phyloP scores from a whole-genome alignment of 2,888 invertebrate species.

The Adineta ricciae region DNA sequence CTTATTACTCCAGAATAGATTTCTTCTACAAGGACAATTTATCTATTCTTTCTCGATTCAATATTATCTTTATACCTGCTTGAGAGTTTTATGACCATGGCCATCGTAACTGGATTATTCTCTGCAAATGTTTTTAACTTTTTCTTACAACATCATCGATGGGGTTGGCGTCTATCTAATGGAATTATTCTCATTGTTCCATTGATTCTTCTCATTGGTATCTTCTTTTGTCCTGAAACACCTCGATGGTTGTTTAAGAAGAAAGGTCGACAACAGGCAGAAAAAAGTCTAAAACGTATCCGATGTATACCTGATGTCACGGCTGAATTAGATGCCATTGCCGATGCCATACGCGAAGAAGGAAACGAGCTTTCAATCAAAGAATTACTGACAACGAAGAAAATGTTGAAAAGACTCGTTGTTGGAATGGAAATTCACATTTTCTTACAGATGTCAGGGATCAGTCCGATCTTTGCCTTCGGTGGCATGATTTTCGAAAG shows the following conservation, averaged over 20 bases:
- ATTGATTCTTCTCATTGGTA: background rate
- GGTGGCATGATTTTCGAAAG: background rate
- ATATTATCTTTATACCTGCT: too few species aligned
- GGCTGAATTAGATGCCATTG: too few species aligned
- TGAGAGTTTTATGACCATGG: background rate
- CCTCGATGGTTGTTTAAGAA: background rate
- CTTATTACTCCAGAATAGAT: too few species aligned
- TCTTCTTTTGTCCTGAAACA: constrained; percentile 10
- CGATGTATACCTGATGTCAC: background rate
- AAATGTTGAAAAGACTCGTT: background rate
- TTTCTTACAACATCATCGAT: background rate
- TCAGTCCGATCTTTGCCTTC: background rate
- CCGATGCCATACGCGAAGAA: background rate
- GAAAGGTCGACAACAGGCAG: background rate
- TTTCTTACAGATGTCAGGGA: background rate
- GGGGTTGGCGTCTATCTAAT: background rate
- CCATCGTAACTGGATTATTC: background rate
- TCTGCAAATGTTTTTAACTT: background rate
- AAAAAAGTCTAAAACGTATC: background rate
- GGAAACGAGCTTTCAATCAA: background rate
- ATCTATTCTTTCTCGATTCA: too few species aligned
- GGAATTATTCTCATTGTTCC: background rate
- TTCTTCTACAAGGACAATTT: too few species aligned
- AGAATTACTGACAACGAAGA: constrained; percentile 1
- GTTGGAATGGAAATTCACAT: background rate